Evolutionary conservation across 2,888 invertebrate species (phyloP), one percentile per base, ranked within the genome.

Genomic region (Calephelis perditalis): DNA sequence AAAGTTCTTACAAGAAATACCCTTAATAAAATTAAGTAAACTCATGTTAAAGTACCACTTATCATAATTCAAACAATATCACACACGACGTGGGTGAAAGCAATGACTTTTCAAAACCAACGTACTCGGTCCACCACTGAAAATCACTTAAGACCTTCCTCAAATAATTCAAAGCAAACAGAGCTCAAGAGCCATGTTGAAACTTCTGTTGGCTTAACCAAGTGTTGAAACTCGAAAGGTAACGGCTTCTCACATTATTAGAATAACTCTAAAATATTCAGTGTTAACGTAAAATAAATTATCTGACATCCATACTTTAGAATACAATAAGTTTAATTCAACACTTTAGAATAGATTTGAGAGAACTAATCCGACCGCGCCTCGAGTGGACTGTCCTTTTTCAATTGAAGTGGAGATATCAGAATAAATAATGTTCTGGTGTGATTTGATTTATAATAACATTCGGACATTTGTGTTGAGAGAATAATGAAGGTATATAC

Each of bases 351-450:
- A 79, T 79, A 80, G 79, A 78, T 82, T 82, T 72, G 78, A 81
- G 72, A 74, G 73, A 78, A 74, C 80, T 82, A 87, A 87, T 87
- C 80, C 79, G 65, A 82, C 84, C 85, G 72, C 80, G 78, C 75
- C 68, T 83, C 74, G 76, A 86, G 86, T 80, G 79, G 69, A 55
- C 75, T 77, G 76, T 75, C 70, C 73, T 73, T 71, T 73, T 68
- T 69, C 69, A 73, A 76, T 78, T 75, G 70, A 71, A 75, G 78
- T 78, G 70, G 67, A 74, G 70, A 74, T 74, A 74, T 76, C 73
- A 68, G 77, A 81, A 79, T 82, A 78, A 81, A 67, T 81, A 80
- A 82, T 82, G 79, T 76, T 74, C 73, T 76, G 71, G 75, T 75
- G 76, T 72, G 68, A 62, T 66, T 77, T 80, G 81, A 83, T 84